Conservation (phyloP, 2,797 vertebrate genomes). For the Erpetoichthys calabaricus region DNA sequence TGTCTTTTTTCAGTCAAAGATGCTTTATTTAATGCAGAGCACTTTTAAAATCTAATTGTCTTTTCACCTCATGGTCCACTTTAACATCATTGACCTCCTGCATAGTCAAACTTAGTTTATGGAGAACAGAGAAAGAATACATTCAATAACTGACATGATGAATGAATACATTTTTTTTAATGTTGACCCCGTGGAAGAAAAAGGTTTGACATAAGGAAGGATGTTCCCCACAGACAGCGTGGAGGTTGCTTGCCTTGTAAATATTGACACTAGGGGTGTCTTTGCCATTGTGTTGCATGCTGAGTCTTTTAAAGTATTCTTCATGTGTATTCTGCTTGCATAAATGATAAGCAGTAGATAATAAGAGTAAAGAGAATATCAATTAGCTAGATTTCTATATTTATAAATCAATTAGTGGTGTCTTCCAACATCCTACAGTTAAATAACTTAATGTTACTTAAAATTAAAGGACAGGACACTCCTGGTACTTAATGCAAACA, state of each 20-base stretch:
- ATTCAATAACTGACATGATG: constrained; percentile 36
- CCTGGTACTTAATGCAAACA: too few species aligned
- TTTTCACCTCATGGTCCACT: too few species aligned
- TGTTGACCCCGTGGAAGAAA: constrained; percentile 35
- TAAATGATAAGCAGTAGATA: not conserved
- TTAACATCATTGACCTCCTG: too few species aligned
- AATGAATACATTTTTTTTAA: constrained; percentile 35
- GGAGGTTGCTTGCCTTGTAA: constrained; percentile 17
- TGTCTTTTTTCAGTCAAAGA: too few species aligned
- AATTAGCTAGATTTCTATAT: not conserved
- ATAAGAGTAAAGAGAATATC: not conserved
- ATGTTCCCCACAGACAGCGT: constrained; percentile 19
- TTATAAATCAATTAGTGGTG: too few species aligned
- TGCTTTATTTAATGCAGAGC: too few species aligned
- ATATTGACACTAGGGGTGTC: constrained; percentile 31
- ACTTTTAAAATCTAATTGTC: too few species aligned
- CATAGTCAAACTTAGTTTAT: too few species aligned
- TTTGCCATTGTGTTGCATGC: constrained; percentile 21
- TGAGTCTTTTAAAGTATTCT: constrained; percentile 21
- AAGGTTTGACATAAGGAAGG: constrained; percentile 27
- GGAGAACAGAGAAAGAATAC: too few species aligned
- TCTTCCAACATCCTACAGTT: too few species aligned
- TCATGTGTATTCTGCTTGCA: constrained; percentile 10
- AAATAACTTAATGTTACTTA: too few species aligned
- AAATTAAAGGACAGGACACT: too few species aligned